phyloP scores from a whole-genome alignment of 2,888 invertebrate species.

The Amphipoea lucens region DNA sequence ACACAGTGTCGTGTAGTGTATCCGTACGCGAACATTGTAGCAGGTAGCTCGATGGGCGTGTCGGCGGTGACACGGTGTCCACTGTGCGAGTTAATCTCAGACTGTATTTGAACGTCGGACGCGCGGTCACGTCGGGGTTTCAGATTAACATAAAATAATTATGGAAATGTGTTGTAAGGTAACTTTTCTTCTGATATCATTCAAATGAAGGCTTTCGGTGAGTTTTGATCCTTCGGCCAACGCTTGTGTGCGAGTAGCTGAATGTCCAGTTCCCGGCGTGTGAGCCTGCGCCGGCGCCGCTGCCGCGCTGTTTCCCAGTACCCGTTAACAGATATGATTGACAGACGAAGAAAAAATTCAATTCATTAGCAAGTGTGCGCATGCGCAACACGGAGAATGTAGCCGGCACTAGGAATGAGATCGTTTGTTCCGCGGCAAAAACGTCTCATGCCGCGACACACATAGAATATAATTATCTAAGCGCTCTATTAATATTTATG shows the following conservation, averaged over 20 bases:
- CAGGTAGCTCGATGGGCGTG: slow-evolving; percentile 12
- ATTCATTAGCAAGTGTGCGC: slow-evolving; percentile 71
- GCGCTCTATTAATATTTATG: slow-evolving; percentile 63
- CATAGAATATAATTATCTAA: slow-evolving; percentile 67
- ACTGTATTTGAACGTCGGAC: background rate
- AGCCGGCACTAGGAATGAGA: slow-evolving; percentile 65
- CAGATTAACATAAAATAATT: slow-evolving; percentile 19
- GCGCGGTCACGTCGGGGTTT: slow-evolving; percentile 4
- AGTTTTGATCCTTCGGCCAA: slow-evolving; percentile 1
- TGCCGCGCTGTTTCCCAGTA: slow-evolving; percentile 51
- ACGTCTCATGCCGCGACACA: slow-evolving; percentile 61
- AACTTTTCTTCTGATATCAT: slow-evolving; percentile 2
- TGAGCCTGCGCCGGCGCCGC: slow-evolving; percentile 59
- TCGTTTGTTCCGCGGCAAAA: slow-evolving; percentile 70
- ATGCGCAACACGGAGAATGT: slow-evolving; percentile 66
- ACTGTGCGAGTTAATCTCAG: background rate
- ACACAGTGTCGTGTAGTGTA: slow-evolving; percentile 34
- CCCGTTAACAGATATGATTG: slow-evolving; percentile 73
- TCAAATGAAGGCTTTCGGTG: background rate
- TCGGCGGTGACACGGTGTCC: slow-evolving; percentile 26
- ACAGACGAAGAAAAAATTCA: slow-evolving; percentile 73
- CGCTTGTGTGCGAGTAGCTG: background rate
- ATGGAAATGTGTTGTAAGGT: slow-evolving; percentile 8
- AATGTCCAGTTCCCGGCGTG: slow-evolving; percentile 18
- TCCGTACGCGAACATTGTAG: background rate